These are phyloP conservation scores for Amblyjoppa fuscipennis DNA, from an alignment of 2,888 invertebrate species.

Conservation along the genomic window DNA sequence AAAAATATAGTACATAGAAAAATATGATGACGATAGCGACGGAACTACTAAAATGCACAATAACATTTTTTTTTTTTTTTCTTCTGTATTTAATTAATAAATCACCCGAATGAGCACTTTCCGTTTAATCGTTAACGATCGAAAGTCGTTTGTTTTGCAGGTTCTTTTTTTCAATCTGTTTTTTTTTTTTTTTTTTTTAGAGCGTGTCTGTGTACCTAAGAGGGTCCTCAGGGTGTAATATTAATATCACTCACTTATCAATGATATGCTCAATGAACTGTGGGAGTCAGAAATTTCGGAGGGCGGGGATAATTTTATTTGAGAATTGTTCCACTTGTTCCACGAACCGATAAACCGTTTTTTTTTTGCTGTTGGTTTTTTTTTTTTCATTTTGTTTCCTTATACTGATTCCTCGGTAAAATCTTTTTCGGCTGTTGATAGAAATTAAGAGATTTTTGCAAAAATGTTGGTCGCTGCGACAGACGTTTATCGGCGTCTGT, in stretches of 20 bases:
- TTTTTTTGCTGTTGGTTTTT: constrained; percentile 29
- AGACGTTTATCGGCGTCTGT: constrained; percentile 2
- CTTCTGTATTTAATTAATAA: constrained; percentile 29
- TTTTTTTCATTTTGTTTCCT: constrained; percentile 37
- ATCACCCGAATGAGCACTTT: constrained; percentile 61
- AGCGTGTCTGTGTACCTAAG: constrained; percentile 63
- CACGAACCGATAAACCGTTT: constrained; percentile 62
- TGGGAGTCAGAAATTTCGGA: constrained; percentile 65
- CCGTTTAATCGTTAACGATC: constrained; percentile 39
- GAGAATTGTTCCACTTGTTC: constrained; percentile 48
- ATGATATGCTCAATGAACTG: constrained; percentile 80
- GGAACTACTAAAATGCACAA: constrained; percentile 64
- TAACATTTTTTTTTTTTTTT: constrained; percentile 28
- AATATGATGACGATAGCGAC: constrained; percentile 70
- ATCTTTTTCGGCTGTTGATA: constrained; percentile 16
- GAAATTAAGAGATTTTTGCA: constrained; percentile 27
- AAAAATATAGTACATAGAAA: constrained; percentile 72
- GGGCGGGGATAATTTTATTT: constrained; percentile 35
- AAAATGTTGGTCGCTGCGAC: constrained; percentile 34
- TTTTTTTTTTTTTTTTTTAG: constrained; percentile 21
- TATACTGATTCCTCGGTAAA: constrained; percentile 39
- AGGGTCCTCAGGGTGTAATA: constrained; percentile 72
- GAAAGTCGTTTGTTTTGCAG: constrained; percentile 50
- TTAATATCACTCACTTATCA: constrained; percentile 78
- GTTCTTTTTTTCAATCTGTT: not conserved